phyloP scores from a whole-genome alignment of 92 coral and sea anemone species.

The Blastomussa wellsi region DNA sequence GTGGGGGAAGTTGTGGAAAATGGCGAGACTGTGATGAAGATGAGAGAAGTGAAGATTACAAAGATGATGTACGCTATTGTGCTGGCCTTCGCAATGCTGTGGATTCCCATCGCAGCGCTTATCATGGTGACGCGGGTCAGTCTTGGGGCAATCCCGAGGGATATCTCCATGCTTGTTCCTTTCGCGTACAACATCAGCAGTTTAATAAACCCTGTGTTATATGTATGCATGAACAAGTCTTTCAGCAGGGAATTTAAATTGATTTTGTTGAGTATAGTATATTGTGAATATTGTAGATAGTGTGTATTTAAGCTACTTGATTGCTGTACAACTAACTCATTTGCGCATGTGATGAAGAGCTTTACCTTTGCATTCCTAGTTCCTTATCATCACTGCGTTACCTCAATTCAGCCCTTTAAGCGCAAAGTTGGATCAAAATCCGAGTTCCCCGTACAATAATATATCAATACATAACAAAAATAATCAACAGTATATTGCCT shows the following conservation, averaged over 20 bases:
- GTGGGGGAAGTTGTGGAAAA: not conserved
- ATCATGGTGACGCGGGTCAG: conserved; percentile 9
- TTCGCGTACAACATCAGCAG: conserved; percentile 8
- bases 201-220: conserved; percentile 29
- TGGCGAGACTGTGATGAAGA: not conserved
- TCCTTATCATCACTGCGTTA: too few species aligned
- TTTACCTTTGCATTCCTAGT: too few species aligned
- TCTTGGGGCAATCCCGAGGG: conserved; percentile 13
- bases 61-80: conserved; percentile 37
- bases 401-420: too few species aligned
- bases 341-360: too few species aligned
- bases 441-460: too few species aligned
- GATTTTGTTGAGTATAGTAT: conserved; percentile 1
- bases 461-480: too few species aligned
- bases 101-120: conserved; percentile 10
- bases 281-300: not conserved
- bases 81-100: conserved; percentile 11
- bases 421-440: too few species aligned
- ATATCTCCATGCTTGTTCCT: conserved; percentile 20
- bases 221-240: conserved; percentile 18
- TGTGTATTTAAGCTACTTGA: not conserved
- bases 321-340: too few species aligned
- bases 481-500: too few species aligned
- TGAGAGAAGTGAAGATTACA: conserved; percentile 30
- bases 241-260: conserved; percentile 26